Conservation (phyloP, 2,113 vertebrate species). For the Sphaerodactylus townsendi region DNA sequence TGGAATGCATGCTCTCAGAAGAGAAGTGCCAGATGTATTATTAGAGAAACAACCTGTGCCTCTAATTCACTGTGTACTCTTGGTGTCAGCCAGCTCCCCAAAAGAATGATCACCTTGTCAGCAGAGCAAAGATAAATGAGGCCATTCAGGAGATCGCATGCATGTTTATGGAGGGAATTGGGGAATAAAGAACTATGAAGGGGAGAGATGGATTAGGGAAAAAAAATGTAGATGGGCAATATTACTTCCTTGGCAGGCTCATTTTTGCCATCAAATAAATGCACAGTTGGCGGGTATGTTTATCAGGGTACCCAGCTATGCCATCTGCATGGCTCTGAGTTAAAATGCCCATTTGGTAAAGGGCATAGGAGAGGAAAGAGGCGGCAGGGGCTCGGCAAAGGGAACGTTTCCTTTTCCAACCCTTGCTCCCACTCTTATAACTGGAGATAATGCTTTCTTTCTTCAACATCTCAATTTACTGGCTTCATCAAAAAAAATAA, state of each 20-base stretch:
- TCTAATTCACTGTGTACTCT: slow-evolving; percentile 6
- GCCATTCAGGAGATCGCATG: neutral
- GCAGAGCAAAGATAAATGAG: slow-evolving; percentile 26
- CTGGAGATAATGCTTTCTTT: slow-evolving; percentile 38
- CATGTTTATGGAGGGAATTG: slow-evolving; percentile 2
- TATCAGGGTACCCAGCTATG: neutral
- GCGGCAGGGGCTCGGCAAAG: neutral
- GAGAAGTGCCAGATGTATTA: neutral
- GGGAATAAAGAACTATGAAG: slow-evolving; percentile 30
- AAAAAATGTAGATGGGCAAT: neutral
- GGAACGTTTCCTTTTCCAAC: neutral
- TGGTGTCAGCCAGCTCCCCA: neutral
- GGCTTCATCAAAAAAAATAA: slow-evolving; percentile 26
- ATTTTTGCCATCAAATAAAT: slow-evolving; percentile 9
- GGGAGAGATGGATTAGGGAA: slow-evolving; percentile 34
- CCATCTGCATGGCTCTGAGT: neutral
- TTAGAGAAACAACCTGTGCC: neutral
- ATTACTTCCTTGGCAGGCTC: slow-evolving; percentile 4
- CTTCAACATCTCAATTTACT: slow-evolving; percentile 49
- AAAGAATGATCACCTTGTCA: neutral
- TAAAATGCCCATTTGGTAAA: slow-evolving; percentile 16
- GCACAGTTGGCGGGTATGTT: neutral
- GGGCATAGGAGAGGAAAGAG: neutral
- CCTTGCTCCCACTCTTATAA: neutral
- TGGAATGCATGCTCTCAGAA: neutral